These are phyloP conservation scores for Papilio dardanus DNA, from an alignment of 1,140 invertebrate genomes.

Conservation along the genomic window DNA sequence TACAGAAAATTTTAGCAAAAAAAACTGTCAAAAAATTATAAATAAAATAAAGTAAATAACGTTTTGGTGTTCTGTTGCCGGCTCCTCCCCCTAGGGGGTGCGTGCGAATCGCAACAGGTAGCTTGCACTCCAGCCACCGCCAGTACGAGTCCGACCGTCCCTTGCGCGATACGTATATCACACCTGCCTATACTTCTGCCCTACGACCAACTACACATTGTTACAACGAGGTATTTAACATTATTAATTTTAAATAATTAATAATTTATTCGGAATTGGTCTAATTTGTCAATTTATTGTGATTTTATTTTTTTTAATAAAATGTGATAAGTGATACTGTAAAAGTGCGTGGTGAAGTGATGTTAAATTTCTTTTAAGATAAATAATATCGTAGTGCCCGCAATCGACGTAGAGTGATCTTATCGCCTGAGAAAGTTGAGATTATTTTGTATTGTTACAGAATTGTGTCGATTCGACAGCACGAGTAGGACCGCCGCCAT, in stretches of 20 bases:
- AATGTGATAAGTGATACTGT: background rate
- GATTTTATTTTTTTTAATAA: too few species aligned
- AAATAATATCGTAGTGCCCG: background rate
- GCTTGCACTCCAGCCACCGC: background rate
- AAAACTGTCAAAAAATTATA: too few species aligned
- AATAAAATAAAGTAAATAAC: too few species aligned
- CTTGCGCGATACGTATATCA: background rate
- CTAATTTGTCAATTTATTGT: too few species aligned
- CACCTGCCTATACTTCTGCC: background rate
- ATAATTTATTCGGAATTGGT: too few species aligned
- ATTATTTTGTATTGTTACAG: background rate
- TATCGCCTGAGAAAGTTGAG: conserved; percentile 17
- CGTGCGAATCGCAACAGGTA: background rate
- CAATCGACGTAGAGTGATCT: background rate
- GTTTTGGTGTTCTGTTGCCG: too few species aligned
- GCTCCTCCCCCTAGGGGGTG: background rate
- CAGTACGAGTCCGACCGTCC: background rate
- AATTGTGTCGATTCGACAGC: background rate
- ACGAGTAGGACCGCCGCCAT: background rate
- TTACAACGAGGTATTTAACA: background rate
- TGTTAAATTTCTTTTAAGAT: conserved; percentile 22
- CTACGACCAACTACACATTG: background rate
- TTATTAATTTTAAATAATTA: too few species aligned
- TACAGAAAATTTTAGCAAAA: too few species aligned
- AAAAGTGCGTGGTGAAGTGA: too few species aligned